Base-by-base conservation (phyloP, 2,888 invertebrate genomes). In the Caenorhabditis wallacei region DNA sequence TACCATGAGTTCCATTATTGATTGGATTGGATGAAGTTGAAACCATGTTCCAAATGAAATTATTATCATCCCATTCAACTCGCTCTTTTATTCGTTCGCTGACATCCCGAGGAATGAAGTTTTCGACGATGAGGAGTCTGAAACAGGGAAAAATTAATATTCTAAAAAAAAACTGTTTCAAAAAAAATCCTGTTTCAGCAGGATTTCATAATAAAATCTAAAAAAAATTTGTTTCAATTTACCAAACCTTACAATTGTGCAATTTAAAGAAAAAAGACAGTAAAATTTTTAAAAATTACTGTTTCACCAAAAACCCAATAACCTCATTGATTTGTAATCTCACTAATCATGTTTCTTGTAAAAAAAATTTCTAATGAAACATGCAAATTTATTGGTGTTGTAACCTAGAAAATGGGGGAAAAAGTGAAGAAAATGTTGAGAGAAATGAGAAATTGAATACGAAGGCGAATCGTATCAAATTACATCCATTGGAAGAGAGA, bases 31-130 rank as follows among this genome's bases (percentile, higher is more conserved):
- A 71, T 2, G 76, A 22, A 5, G 37, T 63, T 11, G 85, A 37
- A 2, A 48, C 46, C 5, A 13, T 48, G 18, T 63, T 76, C 88
- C 88, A 88, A 20, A 30, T 40, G 40, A 54, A 59, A 5, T 96
- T 96, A 81, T 95, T 95, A 85, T 96, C 96, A 91, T 96, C 95
- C 92, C 95, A 96, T 68, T 94, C 94, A 16, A 95, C 94, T 87
- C 95, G 94, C 57, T 95, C 94, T 82, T 95, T 94, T 3, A 96
- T 94, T 84, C 87, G 81, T 35, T 91, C 88, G 16, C 87, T 72
- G 2, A 92, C 87, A 59, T 90, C 90, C 18, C 80, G 94, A 10
- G 96, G 96, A 90, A 97, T 95, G 93, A 97, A 97, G 92, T 96
- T 96, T 92, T 96, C 96, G 85, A 96, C 95, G 68, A 96, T 95